A percentile compares a stretch with the other conserved stretches of the same genome.
Evolutionary conservation across 2,888 invertebrate species (phyloP).

Genomic region (Macaria liturata): DNA sequence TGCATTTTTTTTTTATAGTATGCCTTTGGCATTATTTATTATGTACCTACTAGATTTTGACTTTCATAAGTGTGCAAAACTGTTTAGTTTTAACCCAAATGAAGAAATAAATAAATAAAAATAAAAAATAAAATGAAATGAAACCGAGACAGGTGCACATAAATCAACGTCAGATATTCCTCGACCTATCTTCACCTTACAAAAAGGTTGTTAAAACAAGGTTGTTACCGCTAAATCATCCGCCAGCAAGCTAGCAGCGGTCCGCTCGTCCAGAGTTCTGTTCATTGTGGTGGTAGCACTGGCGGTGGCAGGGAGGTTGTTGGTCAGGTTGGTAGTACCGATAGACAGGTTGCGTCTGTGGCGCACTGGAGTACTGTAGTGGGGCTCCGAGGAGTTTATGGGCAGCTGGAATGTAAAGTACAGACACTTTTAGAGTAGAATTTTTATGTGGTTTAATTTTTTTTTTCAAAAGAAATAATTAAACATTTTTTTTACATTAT

Average conservation of each 20-base stretch:
- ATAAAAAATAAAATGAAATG: too few relatives aligned
- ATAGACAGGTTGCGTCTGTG: slow-evolving; percentile 77
- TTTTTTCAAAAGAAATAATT: neutral
- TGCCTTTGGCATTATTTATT: too few relatives aligned
- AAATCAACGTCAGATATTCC: too few relatives aligned
- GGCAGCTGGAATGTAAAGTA: slow-evolving; percentile 48
- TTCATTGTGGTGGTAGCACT: slow-evolving; percentile 74
- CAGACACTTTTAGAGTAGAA: neutral
- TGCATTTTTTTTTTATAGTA: too few relatives aligned
- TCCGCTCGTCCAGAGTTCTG: slow-evolving; percentile 84
- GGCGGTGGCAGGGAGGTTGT: slow-evolving; percentile 50
- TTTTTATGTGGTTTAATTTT: neutral
- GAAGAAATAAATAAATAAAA: too few relatives aligned
- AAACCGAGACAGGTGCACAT: too few relatives aligned
- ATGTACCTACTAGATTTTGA: too few relatives aligned
- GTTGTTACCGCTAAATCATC: slow-evolving; percentile 84
- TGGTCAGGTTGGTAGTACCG: slow-evolving; percentile 71
- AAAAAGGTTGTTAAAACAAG: too few relatives aligned
- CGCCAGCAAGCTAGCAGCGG: slow-evolving; percentile 81
- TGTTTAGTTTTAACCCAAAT: too few relatives aligned
- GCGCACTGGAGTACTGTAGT: slow-evolving; percentile 78
- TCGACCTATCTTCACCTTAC: too few relatives aligned
- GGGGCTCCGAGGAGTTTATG: slow-evolving; percentile 67
- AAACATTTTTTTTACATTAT: neutral
- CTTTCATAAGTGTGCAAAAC: too few relatives aligned